Percentiles rank a stretch among this genome's conserved stretches.
Conservation (phyloP, 2,888 invertebrate genomes). For the Morpho achilles region DNA sequence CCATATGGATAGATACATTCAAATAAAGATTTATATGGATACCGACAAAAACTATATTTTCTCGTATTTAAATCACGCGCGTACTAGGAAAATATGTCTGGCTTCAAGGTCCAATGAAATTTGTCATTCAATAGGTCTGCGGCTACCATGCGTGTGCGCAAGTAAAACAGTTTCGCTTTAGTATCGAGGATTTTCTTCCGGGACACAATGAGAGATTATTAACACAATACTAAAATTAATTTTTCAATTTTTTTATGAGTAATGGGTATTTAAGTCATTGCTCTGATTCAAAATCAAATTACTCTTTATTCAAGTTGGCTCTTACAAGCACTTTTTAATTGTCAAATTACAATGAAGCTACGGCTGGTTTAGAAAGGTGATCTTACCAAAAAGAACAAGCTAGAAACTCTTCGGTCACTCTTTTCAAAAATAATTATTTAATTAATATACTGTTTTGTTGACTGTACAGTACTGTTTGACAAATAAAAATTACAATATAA, state of each 20-base stretch:
- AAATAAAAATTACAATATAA: too few relatives aligned
- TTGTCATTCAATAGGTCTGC: constrained; percentile 65
- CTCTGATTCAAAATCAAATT: too few relatives aligned
- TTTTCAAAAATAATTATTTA: too few relatives aligned
- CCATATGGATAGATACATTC: too few relatives aligned
- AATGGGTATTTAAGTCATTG: too few relatives aligned
- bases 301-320: too few relatives aligned
- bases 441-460: too few relatives aligned
- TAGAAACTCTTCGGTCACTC: too few relatives aligned
- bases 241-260: too few relatives aligned
- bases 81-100: constrained; percentile 69
- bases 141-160: constrained; percentile 48
- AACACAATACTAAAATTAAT: too few relatives aligned
- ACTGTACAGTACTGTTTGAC: too few relatives aligned
- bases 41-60: constrained; percentile 21
- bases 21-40: background rate
- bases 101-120: constrained; percentile 71
- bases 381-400: background rate
- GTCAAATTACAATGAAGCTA: background rate
- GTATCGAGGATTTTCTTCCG: constrained; percentile 60
- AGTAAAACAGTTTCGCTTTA: constrained; percentile 43
- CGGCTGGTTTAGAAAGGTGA: background rate
- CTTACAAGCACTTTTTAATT: background rate
- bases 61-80: constrained; percentile 67
- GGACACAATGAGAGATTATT: constrained; percentile 45